Evolutionary conservation across 2,113 vertebrate genomes (phyloP), one percentile per base, ranked within the genome.

Genomic region (Pimephales promelas): DNA sequence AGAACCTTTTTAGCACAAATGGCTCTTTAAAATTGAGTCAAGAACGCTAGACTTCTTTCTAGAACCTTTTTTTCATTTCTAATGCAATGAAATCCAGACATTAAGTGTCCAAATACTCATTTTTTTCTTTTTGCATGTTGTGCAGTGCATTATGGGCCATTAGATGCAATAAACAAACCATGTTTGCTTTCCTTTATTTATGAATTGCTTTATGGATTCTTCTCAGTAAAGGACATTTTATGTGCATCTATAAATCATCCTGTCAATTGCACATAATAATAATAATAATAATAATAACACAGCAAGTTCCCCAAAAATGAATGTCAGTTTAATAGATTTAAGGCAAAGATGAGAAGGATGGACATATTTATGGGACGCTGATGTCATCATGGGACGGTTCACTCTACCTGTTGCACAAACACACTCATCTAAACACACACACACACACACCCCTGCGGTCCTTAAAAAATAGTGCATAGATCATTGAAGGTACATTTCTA

Each of bases 381-480:
- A 73, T 49, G 72, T 49, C 45, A 74, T 28, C 72, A 75, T 24
- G 24, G 18, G 54, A 80, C 68, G 14, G 40, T 6, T 47, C 2
- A 31, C 47, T 45, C 68, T 45, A 14, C 77, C 43, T 10, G 18
- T 56, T 73, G 56, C 56, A 74, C 72, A 56, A n/a, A 56, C 59
- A 62, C 85, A 68, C 34, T 59, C 16, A 24, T 20, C 61, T 64
- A 18, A 34, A 36, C 64, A 36, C 61, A 64, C 61, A 31, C 59
- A 61, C 79, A 81, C 49, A 74, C 43, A 31, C 47, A 28, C 62
- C 2, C 59, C 22, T 11, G 52, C 31, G 43, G 79, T 73, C 34
- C 72, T 34, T 78, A 82, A 31, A 78, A 88, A 86, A 91, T 66
- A 88, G 89, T 94, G 94, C 93, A 93, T 93, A 94, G 92, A 88